Base-by-base conservation (phyloP, 2,113 vertebrate species). In the Sander lucioperca region DNA sequence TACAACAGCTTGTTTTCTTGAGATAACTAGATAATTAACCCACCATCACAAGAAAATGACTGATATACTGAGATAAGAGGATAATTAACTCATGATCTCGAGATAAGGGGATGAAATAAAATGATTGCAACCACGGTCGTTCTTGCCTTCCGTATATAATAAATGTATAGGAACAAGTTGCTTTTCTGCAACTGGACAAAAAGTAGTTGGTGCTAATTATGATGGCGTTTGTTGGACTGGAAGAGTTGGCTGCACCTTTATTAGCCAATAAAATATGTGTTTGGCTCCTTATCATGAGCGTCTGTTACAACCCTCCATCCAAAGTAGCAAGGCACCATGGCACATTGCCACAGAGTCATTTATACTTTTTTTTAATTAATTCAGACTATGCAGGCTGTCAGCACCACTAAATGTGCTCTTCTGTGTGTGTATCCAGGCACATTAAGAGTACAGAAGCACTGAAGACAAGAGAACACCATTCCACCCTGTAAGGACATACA, bases 371-470 rank as follows among this genome's bases (percentile, higher is more conserved):
- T 62, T 15, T 2, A 50, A 63, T 67, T 61, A 14, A 63, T 79
- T 54, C 47, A 47, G n/a, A 50, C 19, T 70, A 3, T 14, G 14
- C 14, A 36, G 62, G 23, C 23, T 72, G 56, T 64, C 79, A 18
- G 62, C 67, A 3, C 45, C 63, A 33, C 47, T 84, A 62, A 84
- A 69, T 61, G 5, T 12, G 47, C 45, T 83, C 47, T 21, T 59
- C 19, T 81, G 53, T 86, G 74, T 88, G 66, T 88, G 54, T 76
- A 9, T 90, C 30, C 88, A 93, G 92, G 88, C 89, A 89, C 92
- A 88, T 77, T 91, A 80, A 91, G 94, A 89, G 81, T 92, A 84
- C 92, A 89, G 84, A 95, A 92, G 92, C 95, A 95, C 92, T 93
- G 92, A 94, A 90, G 86, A 91, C 88, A 75, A 76, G 75, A 78